Conservation (phyloP, 2,113 vertebrate genomes). For the Pygathrix nemaeus region DNA sequence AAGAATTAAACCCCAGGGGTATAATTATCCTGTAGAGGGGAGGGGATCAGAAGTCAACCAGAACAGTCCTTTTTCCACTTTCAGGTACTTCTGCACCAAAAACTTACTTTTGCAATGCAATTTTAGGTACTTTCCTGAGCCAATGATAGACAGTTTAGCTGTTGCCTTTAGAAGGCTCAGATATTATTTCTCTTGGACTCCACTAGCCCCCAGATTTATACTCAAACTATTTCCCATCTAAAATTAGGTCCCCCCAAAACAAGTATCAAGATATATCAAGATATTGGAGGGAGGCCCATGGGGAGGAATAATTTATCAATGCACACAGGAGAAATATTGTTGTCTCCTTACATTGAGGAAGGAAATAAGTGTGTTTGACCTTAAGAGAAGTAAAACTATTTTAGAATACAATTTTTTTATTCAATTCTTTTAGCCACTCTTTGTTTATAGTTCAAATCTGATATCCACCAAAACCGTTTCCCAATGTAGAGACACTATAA, state of each 20-base stretch:
- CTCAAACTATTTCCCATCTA: neutral
- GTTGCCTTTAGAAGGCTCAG: neutral
- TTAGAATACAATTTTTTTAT: neutral
- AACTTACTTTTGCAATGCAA: neutral
- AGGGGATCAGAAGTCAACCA: neutral
- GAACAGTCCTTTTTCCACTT: neutral
- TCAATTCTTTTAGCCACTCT: neutral
- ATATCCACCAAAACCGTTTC: neutral
- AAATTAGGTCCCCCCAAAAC: neutral
- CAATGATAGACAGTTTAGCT: neutral
- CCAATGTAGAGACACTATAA: neutral
- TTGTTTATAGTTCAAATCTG: slow-evolving; percentile 17
- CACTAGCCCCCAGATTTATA: neutral
- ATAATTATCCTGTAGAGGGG: neutral
- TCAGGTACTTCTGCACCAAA: neutral
- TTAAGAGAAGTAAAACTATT: slow-evolving; percentile 17
- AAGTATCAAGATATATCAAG: neutral
- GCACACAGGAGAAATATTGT: slow-evolving; percentile 32
- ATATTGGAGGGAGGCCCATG: neutral
- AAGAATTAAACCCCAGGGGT: neutral
- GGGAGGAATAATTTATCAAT: slow-evolving; percentile 20
- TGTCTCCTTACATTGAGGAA: neutral
- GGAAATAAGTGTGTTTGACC: neutral
- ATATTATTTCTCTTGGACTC: slow-evolving; percentile 30
- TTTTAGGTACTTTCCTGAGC: neutral